phyloP scores from a whole-genome alignment of 2,113 vertebrate species.

The Oncorhynchus clarkii region DNA sequence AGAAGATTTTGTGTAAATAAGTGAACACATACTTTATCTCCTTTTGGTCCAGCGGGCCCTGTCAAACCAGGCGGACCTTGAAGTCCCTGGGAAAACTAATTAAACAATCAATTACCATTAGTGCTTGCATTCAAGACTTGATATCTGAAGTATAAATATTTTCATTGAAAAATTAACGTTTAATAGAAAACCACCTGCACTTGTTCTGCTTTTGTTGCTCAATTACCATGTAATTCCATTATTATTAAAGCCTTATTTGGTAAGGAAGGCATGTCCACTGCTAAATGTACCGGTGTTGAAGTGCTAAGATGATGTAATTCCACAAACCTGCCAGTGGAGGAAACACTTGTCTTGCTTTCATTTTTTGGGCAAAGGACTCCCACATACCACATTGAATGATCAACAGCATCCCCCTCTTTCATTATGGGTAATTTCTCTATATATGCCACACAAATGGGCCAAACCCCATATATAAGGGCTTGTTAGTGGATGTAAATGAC shows the following conservation, averaged over 20 bases:
- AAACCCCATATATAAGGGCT: slow-evolving; percentile 19
- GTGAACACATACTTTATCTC: slow-evolving; percentile 68
- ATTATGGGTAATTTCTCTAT: slow-evolving; percentile 22
- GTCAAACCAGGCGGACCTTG: slow-evolving; percentile 62
- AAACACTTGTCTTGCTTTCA: neutral
- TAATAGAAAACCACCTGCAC: no score
- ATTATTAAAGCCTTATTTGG: no score
- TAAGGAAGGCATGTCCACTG: no score
- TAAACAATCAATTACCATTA: slow-evolving; percentile 10
- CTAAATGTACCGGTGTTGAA: no score
- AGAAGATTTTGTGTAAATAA: neutral
- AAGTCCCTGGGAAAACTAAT: slow-evolving; percentile 46
- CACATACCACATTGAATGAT: slow-evolving; percentile 14
- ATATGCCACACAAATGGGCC: slow-evolving; percentile 6
- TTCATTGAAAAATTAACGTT: no score
- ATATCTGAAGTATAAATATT: no score
- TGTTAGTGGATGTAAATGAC: slow-evolving; percentile 18
- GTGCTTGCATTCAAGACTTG: neutral
- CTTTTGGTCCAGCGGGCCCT: slow-evolving; percentile 68
- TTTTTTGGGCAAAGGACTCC: neutral
- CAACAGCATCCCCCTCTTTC: slow-evolving; percentile 17
- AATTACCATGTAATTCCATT: no score
- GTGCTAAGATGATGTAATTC: neutral
- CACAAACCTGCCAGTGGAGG: neutral
- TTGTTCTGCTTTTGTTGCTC: no score